These are phyloP conservation scores for Indicator maculatus DNA, from an alignment of 2,113 vertebrate genomes.

Conservation along the genomic window DNA sequence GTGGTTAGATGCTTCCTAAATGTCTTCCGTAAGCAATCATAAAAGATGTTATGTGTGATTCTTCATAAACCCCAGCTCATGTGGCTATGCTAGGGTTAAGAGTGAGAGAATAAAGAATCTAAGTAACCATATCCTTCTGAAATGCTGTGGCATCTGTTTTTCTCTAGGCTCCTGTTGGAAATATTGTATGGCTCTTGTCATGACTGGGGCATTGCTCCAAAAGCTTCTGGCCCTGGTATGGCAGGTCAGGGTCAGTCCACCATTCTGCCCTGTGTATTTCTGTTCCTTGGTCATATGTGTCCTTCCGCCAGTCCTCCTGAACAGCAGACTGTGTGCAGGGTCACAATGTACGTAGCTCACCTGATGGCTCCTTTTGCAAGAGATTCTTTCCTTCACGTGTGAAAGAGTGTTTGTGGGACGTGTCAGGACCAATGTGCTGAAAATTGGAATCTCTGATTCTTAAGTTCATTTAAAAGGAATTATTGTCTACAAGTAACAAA, in stretches of 20 bases:
- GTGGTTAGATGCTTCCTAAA: not conserved
- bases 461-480: not conserved
- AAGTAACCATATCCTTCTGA: not conserved
- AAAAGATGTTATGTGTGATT: not conserved
- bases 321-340: not conserved
- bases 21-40: not conserved
- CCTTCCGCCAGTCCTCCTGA: not conserved
- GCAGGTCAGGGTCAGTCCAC: not conserved
- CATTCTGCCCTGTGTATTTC: not conserved
- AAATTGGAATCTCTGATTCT: not conserved
- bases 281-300: not conserved
- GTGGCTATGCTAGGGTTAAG: not conserved
- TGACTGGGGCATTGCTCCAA: not conserved
- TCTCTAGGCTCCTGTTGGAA: not conserved
- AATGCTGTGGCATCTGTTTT: not conserved
- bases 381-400: not conserved
- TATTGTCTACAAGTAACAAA: not conserved
- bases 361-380: not conserved
- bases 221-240: not conserved
- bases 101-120: not conserved
- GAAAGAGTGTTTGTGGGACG: not conserved
- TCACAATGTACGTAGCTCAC: not conserved
- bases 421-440: not conserved
- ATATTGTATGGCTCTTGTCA: not conserved
- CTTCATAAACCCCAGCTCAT: not conserved